Evolutionary conservation across 2,113 vertebrate species (phyloP).

Genomic region (Dermatemys mawii): DNA sequence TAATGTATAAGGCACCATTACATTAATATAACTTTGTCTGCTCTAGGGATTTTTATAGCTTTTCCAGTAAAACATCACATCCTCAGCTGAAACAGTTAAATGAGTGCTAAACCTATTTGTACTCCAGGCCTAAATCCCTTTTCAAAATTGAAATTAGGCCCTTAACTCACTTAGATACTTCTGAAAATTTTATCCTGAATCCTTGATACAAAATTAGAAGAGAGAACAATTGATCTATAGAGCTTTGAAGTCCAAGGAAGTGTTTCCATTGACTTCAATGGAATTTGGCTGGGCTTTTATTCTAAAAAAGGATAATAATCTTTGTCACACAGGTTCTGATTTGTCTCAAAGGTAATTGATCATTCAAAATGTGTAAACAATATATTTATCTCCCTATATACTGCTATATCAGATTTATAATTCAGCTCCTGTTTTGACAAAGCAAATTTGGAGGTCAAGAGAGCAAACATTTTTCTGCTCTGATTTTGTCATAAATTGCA

Average conservation of each 20-base stretch:
- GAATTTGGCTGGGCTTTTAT: fast-evolving
- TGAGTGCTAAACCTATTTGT: not conserved
- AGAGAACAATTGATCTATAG: not conserved
- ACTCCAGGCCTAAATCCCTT: not conserved
- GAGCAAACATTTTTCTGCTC: not conserved
- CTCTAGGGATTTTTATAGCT: not conserved
- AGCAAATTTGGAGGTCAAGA: not conserved
- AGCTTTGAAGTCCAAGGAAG: not conserved
- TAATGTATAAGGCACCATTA: not conserved
- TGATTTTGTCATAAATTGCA: not conserved
- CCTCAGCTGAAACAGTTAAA: not conserved
- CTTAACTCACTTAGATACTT: not conserved
- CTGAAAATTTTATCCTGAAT: not conserved
- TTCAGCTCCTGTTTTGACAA: not conserved
- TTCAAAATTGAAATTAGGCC: not conserved
- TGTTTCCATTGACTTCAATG: not conserved
- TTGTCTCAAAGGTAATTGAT: not conserved
- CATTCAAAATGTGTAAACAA: not conserved
- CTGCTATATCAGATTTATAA: not conserved
- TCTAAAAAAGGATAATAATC: fast-evolving
- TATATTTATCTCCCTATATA: not conserved
- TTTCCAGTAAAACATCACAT: not conserved
- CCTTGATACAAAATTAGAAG: not conserved
- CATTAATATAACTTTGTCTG: not conserved
- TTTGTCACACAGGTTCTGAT: not conserved